phyloP scores from a whole-genome alignment of 2,888 invertebrate species.

The Dolomedes plantarius region DNA sequence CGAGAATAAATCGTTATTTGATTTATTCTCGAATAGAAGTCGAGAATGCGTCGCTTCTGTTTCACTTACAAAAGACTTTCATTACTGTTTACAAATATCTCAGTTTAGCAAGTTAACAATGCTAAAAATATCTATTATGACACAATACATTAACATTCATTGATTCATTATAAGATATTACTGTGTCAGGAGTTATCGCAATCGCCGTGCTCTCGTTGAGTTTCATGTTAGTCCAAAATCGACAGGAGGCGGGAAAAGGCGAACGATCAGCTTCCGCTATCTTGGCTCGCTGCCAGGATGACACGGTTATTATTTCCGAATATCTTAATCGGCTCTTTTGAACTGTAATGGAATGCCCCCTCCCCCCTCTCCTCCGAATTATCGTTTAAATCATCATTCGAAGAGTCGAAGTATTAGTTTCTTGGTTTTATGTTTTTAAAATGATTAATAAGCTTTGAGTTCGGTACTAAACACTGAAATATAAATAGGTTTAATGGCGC shows the following conservation, averaged over 20 bases:
- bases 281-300: constrained; percentile 61
- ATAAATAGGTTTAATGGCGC: too few species aligned
- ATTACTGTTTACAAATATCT: too few species aligned
- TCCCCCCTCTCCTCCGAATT: not conserved
- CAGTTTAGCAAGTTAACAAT: too few species aligned
- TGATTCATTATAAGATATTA: too few species aligned
- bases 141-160: too few species aligned
- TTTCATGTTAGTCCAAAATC: constrained; percentile 2
- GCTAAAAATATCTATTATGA: too few species aligned
- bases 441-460: not conserved
- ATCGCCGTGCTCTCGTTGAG: too few species aligned
- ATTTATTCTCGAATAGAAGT: too few species aligned
- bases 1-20: too few species aligned
- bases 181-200: too few species aligned
- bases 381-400: not conserved
- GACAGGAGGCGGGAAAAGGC: constrained; percentile 26
- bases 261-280: constrained; percentile 41
- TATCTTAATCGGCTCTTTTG: constrained; percentile 47
- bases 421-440: not conserved
- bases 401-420: not conserved
- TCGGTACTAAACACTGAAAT: not conserved
- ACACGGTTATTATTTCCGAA: constrained; percentile 47
- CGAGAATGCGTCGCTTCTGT: too few species aligned
- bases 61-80: too few species aligned
- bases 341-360: constrained; percentile 23